Percentiles rank a stretch among this genome's conserved stretches.
These are phyloP conservation scores for Cydia amplana DNA, from an alignment of 1,140 invertebrate species.

Conservation along the genomic window DNA sequence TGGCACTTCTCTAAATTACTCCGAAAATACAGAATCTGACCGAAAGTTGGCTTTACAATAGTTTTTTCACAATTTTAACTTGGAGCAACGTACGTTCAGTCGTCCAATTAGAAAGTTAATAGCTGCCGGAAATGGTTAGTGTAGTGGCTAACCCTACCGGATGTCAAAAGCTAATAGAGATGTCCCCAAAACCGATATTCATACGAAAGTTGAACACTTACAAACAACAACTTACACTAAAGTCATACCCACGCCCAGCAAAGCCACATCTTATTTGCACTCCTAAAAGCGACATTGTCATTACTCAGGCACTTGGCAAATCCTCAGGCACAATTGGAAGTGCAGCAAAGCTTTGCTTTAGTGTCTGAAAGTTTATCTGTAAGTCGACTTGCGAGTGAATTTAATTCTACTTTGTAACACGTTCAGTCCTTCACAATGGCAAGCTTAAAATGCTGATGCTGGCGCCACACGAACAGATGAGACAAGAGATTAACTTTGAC, in stretches of 20 bases:
- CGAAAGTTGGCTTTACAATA: too few relatives aligned
- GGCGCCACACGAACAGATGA: background rate
- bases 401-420: constrained; percentile 32
- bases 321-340: background rate
- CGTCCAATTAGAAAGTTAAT: too few relatives aligned
- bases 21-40: too few relatives aligned
- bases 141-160: too few relatives aligned
- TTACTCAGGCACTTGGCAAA: constrained; percentile 12
- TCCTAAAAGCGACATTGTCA: constrained; percentile 6
- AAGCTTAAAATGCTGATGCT: background rate
- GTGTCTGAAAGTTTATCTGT: constrained; percentile 30
- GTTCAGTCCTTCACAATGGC: background rate
- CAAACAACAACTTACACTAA: background rate
- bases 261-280: constrained; percentile 9
- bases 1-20: too few relatives aligned
- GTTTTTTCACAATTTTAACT: too few relatives aligned
- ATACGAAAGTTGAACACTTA: too few relatives aligned
- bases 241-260: background rate
- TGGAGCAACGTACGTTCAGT: too few relatives aligned
- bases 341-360: constrained; percentile 20
- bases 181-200: too few relatives aligned
- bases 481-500: too few relatives aligned
- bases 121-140: too few relatives aligned
- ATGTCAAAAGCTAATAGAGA: too few relatives aligned
- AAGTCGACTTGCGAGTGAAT: constrained; percentile 31